Percentiles rank a stretch among this genome's conserved stretches.
These are phyloP conservation scores for Xestia sexstrigata DNA, from an alignment of 2,888 invertebrate genomes.

Conservation along the genomic window DNA sequence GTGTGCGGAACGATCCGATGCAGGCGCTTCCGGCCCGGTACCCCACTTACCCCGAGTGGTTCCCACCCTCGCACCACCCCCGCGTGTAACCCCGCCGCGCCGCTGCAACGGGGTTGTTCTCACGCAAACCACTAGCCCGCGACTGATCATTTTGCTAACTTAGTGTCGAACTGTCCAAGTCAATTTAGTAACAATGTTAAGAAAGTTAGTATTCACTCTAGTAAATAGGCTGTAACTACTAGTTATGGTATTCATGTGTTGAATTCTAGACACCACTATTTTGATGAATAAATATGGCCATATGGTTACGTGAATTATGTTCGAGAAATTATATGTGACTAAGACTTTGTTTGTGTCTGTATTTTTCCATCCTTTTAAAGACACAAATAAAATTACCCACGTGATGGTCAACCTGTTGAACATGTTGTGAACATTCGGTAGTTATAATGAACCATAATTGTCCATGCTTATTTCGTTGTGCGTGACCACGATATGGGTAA, in stretches of 20 bases:
- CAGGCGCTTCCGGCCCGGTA: constrained; percentile 86
- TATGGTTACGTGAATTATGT: background rate
- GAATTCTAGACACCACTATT: background rate
- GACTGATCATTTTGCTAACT: constrained; percentile 85
- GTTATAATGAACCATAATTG: constrained; percentile 68
- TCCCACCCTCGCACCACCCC: constrained; percentile 72
- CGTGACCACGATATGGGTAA: constrained; percentile 67
- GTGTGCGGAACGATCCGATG: constrained; percentile 85
- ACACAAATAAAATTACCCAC: constrained; percentile 23
- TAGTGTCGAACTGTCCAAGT: constrained; percentile 48
- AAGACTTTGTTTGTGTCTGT: background rate
- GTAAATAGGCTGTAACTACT: constrained; percentile 24
- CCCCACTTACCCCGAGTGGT: constrained; percentile 81
- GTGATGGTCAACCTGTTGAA: constrained; percentile 49
- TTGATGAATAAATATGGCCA: background rate
- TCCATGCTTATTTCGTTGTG: constrained; percentile 65
- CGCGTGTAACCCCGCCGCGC: constrained; percentile 65
- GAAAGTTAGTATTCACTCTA: constrained; percentile 46
- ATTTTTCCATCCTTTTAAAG: constrained; percentile 8
- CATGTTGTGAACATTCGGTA: constrained; percentile 63
- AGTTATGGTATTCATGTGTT: background rate
- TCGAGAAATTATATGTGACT: background rate
- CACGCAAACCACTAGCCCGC: constrained; percentile 84
- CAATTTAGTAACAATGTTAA: constrained; percentile 44
- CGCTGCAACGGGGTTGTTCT: constrained; percentile 78